phyloP scores from a whole-genome alignment of 2,888 invertebrate genomes.

The Carabus problematicus region DNA sequence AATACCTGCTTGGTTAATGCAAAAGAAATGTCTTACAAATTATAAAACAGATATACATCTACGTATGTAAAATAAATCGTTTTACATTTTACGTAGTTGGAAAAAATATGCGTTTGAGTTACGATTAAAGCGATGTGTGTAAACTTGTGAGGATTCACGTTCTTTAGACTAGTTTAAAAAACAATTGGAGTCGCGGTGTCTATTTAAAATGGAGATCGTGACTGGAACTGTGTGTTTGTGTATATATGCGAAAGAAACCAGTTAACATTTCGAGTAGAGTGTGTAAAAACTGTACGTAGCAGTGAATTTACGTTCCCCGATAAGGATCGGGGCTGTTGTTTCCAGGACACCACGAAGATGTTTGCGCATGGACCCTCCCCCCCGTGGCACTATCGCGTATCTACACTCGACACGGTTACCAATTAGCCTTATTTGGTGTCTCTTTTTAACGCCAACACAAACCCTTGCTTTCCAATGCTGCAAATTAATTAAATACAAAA shows the following conservation, averaged over 20 bases:
- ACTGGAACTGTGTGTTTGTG: background rate
- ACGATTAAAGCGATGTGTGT: no score
- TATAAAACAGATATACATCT: no score
- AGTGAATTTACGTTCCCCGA: slow-evolving; percentile 34
- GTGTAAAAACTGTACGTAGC: slow-evolving; percentile 5
- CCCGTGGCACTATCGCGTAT: slow-evolving; percentile 7
- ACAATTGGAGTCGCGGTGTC: background rate
- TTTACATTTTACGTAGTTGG: no score
- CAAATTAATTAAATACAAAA: slow-evolving; percentile 8
- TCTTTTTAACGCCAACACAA: slow-evolving; percentile 18
- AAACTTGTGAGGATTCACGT: no score
- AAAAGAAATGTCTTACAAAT: no score
- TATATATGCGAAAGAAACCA: no score
- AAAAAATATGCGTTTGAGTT: no score
- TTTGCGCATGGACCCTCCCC: slow-evolving; percentile 7
- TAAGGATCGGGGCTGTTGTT: slow-evolving; percentile 37
- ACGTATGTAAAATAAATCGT: no score
- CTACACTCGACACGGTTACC: slow-evolving; percentile 28
- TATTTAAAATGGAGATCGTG: slow-evolving; percentile 1
- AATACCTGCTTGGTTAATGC: no score
- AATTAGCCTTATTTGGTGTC: slow-evolving; percentile 38
- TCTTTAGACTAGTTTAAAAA: background rate
- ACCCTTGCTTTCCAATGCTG: no score
- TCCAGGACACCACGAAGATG: slow-evolving; percentile 27
- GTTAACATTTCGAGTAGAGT: slow-evolving; percentile 4